Base-by-base conservation (phyloP, 2,888 invertebrate genomes). In the Andrena marginata region DNA sequence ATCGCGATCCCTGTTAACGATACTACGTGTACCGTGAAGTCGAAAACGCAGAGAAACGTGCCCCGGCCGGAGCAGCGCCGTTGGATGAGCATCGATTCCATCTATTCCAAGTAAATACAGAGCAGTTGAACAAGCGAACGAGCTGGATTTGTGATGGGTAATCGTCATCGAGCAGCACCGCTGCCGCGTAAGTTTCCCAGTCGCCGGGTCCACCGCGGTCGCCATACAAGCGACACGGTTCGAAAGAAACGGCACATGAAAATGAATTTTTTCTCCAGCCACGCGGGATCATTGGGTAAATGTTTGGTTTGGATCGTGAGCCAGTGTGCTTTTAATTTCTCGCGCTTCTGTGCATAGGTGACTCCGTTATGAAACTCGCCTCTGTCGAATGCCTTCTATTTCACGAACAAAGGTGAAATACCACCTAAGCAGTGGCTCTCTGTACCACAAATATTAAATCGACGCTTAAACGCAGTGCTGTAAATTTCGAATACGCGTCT, bases 41-140 rank as follows among this genome's bases (percentile, higher is more conserved):
- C 64, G 82, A 69, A 75, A 85, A 82, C 73, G 75, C 70, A 72
- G 72, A 20, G 83, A 48, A 83, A 82, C 72, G 79, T 65, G 75
- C 48, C n/a, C 35, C 23, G 48, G 62, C 56, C 51, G 69, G 68
- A 72, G 51, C 48, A 71, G 59, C 60, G 62, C 42, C 42, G 71
- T 33, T 48, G 69, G 71, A 84, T 79, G 81, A 81, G 84, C 84
- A 84, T 84, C 87, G 77, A 81, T 86, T 86, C 73, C 59, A 85
- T 69, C 76, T 75, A 60, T 87, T 87, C 79, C 56, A 23, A 35
- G 85, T 77, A 85, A 78, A 85, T 77, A 74, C 64, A 67, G 71
- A 63, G 29, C 68, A 48, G 71, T 76, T 76, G 56, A 78, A 76
- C 59, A 64, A 59, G 71, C 56, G 68, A 70, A 82, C 35, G 31